Percentiles rank a stretch among this genome's conserved stretches.
Conservation (phyloP, 2,888 invertebrate genomes). For the Drosophila helvetica region DNA sequence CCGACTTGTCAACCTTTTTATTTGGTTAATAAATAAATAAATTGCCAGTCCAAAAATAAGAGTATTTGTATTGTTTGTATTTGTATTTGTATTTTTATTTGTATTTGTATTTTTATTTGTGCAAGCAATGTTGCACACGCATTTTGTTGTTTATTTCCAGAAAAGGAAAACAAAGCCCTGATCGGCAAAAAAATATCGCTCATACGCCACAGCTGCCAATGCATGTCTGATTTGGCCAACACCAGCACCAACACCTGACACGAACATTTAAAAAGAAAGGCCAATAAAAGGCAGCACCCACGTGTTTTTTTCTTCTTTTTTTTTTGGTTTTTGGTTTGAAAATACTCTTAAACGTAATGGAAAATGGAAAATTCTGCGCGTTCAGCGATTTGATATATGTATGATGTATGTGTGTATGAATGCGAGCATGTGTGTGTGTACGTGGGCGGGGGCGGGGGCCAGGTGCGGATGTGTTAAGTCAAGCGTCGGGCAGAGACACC, state of each 20-base stretch:
- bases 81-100: constrained; percentile 21
- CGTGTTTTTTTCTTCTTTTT: constrained; percentile 47
- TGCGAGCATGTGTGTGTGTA: constrained; percentile 6
- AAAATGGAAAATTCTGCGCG: constrained; percentile 70
- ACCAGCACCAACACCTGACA: constrained; percentile 40
- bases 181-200: constrained; percentile 49
- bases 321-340: constrained; percentile 19
- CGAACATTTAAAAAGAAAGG: not conserved
- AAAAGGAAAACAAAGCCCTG: not conserved
- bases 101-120: constrained; percentile 27
- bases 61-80: not conserved
- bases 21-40: constrained; percentile 51
- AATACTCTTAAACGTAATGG: constrained; percentile 71
- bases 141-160: constrained; percentile 54
- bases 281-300: constrained; percentile 46
- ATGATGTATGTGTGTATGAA: not conserved
- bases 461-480: constrained; percentile 47
- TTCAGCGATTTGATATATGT: constrained; percentile 56
- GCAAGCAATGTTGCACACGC: constrained; percentile 2
- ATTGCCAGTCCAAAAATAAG: constrained; percentile 32
- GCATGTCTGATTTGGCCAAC: constrained; percentile 41
- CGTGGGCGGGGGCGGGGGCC: constrained; percentile 13
- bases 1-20: constrained; percentile 57
- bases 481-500: constrained; percentile 12
- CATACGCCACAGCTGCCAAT: constrained; percentile 57